Conservation (phyloP, 2,888 invertebrate genomes). For the Platerodrilus igneus region DNA sequence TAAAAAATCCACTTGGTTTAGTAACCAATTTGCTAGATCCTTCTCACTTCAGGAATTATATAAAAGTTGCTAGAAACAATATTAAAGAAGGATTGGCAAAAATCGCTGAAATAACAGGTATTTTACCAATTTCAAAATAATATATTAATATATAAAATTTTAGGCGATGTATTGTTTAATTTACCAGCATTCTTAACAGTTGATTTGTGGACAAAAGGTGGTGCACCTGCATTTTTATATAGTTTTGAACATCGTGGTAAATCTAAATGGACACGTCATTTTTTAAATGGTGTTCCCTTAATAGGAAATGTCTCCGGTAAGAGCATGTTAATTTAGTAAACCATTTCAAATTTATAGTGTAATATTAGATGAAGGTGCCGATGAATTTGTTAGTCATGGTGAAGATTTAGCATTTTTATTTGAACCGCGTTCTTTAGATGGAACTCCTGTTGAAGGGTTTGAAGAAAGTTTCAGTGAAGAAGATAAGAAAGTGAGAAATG, state of each 20-base stretch:
- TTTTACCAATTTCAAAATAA: not conserved
- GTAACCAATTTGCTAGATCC: slow-evolving; percentile 32
- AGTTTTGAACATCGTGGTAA: slow-evolving; percentile 69
- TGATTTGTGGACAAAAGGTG: slow-evolving; percentile 61
- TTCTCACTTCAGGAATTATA: slow-evolving; percentile 40
- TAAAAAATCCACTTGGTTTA: slow-evolving; percentile 3
- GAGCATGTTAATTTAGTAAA: no score
- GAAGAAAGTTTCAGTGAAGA: slow-evolving; percentile 47
- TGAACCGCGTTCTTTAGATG: slow-evolving; percentile 59
- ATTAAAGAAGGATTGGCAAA: slow-evolving; percentile 51
- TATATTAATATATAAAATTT: slow-evolving; percentile 2
- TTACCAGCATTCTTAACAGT: slow-evolving; percentile 70
- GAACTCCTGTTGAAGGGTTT: slow-evolving; percentile 49
- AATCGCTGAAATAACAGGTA: slow-evolving; percentile 59
- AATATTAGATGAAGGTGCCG: slow-evolving; percentile 24
- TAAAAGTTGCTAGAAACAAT: slow-evolving; percentile 36
- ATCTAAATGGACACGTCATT: slow-evolving; percentile 57
- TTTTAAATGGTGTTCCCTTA: slow-evolving; percentile 63
- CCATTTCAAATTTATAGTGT: not conserved
- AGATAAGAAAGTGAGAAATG: slow-evolving; percentile 61
- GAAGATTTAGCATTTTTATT: slow-evolving; percentile 71
- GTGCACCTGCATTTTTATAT: slow-evolving; percentile 64
- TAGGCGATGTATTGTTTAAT: slow-evolving; percentile 72
- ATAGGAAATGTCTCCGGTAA: slow-evolving; percentile 55
- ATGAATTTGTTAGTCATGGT: slow-evolving; percentile 58